Percentiles rank a stretch among this genome's conserved stretches.
phyloP scores from a whole-genome alignment of 2,797 vertebrate genomes.

The Novumbra hubbsi region DNA sequence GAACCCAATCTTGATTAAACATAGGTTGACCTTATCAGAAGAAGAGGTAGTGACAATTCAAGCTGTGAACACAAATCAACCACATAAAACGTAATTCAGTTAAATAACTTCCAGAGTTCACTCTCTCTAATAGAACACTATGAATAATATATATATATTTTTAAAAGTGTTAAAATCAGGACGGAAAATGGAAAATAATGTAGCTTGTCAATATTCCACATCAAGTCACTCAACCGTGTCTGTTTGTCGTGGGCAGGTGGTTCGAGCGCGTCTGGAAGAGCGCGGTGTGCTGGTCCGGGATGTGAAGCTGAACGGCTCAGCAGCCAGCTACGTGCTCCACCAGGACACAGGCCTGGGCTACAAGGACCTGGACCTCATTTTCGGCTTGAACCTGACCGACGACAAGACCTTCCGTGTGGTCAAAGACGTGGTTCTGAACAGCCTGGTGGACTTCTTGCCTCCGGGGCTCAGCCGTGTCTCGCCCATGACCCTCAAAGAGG shows the following conservation, averaged over 20 bases:
- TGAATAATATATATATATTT: neutral
- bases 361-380: slow-evolving; percentile 95
- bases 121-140: neutral
- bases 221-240: slow-evolving; percentile 26
- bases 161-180: neutral
- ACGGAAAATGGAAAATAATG: neutral
- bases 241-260: slow-evolving; percentile 73
- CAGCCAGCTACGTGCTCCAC: slow-evolving; percentile 90
- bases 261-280: slow-evolving; percentile 86
- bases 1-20: neutral
- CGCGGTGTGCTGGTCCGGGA: slow-evolving; percentile 81
- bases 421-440: slow-evolving; percentile 92
- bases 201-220: neutral
- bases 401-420: slow-evolving; percentile 89
- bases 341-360: slow-evolving; percentile 92
- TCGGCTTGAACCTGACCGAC: slow-evolving; percentile 81
- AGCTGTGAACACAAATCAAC: neutral
- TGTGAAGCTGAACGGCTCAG: slow-evolving; percentile 89
- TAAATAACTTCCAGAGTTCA: too few species aligned
- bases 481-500: slow-evolving; percentile 90
- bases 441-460: slow-evolving; percentile 92
- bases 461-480: slow-evolving; percentile 87
- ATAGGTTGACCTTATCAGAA: neutral
- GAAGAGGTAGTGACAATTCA: neutral
- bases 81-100: too few species aligned